phyloP scores from a whole-genome alignment of 2,797 vertebrate genomes.

The Ataeniobius toweri region DNA sequence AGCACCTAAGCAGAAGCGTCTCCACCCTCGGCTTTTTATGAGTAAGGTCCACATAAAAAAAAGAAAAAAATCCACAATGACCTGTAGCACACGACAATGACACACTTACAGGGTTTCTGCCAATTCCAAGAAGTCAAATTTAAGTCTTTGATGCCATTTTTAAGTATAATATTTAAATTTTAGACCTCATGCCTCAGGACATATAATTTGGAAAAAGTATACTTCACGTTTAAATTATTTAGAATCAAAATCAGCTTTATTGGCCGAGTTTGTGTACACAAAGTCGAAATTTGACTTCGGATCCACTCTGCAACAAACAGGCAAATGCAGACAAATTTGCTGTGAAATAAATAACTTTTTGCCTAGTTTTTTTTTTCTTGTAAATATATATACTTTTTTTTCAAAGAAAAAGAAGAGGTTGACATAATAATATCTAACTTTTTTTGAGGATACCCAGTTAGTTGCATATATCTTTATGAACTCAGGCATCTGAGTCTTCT shows the following conservation, averaged over 20 bases:
- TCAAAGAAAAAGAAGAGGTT: background rate
- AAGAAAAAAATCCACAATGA: background rate
- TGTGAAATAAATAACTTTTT: conserved; percentile 8
- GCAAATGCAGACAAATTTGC: no score
- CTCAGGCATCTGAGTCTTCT: background rate
- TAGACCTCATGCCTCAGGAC: background rate
- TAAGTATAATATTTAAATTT: background rate
- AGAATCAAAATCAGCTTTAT: background rate
- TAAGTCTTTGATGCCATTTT: background rate
- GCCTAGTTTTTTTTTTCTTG: background rate
- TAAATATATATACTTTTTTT: background rate
- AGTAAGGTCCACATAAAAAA: background rate
- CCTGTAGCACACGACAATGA: background rate
- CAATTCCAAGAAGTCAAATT: background rate
- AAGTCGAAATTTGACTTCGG: background rate
- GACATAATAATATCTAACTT: no score
- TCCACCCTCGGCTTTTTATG: background rate
- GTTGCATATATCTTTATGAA: no score
- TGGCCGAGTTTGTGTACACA: background rate
- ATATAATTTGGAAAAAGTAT: background rate
- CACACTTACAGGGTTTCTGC: background rate
- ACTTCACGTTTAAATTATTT: background rate
- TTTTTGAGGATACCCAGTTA: no score
- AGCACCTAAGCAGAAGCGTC: background rate
- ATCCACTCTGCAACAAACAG: background rate